Evolutionary conservation across 2,888 invertebrate species (phyloP).

Genomic region (Mythimna loreyi): DNA sequence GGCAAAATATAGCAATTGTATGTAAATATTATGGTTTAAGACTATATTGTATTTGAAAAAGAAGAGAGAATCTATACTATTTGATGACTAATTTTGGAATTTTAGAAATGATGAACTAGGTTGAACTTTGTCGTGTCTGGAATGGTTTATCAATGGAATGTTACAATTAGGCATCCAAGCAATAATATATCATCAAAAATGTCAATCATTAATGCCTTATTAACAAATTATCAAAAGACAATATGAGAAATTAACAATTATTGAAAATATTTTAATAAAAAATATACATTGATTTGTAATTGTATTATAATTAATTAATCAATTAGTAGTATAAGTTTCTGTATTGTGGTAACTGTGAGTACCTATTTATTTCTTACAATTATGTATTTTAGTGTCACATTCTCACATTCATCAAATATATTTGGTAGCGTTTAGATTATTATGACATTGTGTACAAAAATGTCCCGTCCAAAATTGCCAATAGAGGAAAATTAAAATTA

Average conservation of each 20-base stretch:
- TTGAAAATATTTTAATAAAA: conserved; percentile 54
- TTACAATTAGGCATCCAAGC: conserved; percentile 51
- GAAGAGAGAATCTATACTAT: conserved; percentile 1
- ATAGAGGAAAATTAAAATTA: conserved; percentile 43
- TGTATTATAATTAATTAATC: conserved; percentile 49
- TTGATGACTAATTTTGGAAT: conserved; percentile 14
- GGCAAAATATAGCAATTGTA: conserved; percentile 56
- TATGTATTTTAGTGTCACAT: conserved; percentile 49
- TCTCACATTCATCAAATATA: conserved; percentile 42
- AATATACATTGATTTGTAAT: conserved; percentile 56
- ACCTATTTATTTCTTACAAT: conserved; percentile 55
- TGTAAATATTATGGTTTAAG: conserved; percentile 66
- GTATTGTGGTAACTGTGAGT: conserved; percentile 48
- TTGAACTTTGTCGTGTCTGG: background rate
- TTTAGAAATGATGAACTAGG: background rate
- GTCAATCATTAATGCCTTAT: conserved; percentile 79
- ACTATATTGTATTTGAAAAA: conserved; percentile 36
- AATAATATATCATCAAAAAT: conserved; percentile 50
- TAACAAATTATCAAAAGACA: conserved; percentile 68
- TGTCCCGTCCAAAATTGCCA: conserved; percentile 76
- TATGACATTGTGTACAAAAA: conserved; percentile 69
- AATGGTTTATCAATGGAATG: conserved; percentile 8
- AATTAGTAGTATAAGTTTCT: conserved; percentile 51
- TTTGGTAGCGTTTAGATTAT: conserved; percentile 41
- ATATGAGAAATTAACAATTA: conserved; percentile 57